Evolutionary conservation across 2,113 vertebrate species (phyloP).

Genomic region (Daubentonia madagascariensis): DNA sequence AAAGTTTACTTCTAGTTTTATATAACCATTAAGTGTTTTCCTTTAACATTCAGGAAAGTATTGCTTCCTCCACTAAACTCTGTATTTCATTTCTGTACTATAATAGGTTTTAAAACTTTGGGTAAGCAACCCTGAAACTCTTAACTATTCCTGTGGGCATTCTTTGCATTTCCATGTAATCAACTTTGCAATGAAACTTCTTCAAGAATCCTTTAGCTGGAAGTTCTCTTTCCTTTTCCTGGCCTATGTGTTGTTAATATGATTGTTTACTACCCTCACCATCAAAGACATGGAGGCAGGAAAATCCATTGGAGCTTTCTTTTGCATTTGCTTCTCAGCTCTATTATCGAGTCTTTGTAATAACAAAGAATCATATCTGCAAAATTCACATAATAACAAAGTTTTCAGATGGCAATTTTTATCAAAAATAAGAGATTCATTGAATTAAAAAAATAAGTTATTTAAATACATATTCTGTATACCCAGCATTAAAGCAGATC

Average conservation of each 20-base stretch:
- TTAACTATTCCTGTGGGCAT: neutral
- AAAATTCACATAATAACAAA: neutral
- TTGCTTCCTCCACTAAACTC: slow-evolving; percentile 30
- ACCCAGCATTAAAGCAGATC: neutral
- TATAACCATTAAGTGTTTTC: slow-evolving; percentile 18
- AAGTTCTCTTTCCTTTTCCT: neutral
- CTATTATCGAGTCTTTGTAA: neutral
- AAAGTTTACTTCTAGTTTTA: slow-evolving; percentile 55
- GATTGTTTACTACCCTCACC: neutral
- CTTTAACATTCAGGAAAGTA: slow-evolving; percentile 13
- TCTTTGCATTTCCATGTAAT: slow-evolving; percentile 45
- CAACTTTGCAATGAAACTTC: slow-evolving; percentile 4
- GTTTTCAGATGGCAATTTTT: neutral
- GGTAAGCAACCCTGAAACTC: neutral
- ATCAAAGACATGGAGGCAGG: neutral
- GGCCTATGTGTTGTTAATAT: neutral
- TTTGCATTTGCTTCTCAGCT: neutral
- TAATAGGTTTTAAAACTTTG: slow-evolving; percentile 54
- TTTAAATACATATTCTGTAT: neutral
- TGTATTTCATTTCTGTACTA: slow-evolving; percentile 27
- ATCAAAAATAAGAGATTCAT: neutral
- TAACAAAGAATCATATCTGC: neutral
- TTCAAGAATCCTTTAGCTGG: neutral
- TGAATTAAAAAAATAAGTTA: neutral
- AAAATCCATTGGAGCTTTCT: neutral